Conservation (phyloP, 2,888 invertebrate species). For the Gonocerus acuteangulatus region DNA sequence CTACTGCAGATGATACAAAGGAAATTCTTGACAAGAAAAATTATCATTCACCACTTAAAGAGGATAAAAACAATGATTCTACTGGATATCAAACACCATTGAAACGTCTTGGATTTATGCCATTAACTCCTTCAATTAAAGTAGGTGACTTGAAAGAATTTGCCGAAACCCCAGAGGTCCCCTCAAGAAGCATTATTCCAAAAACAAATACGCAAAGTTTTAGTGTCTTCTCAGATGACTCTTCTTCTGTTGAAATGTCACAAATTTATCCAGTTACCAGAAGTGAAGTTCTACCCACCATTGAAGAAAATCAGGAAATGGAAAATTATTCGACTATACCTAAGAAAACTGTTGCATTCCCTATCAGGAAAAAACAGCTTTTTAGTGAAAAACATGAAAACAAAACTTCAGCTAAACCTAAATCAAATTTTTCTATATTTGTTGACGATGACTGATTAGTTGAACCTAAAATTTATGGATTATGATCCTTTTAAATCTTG, state of each 20-base stretch:
- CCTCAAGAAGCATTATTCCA: neutral
- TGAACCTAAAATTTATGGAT: no score
- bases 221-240: conserved; percentile 7
- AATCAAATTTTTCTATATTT: no score
- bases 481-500: no score
- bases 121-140: conserved; percentile 8
- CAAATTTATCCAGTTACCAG: neutral
- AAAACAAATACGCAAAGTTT: neutral
- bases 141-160: conserved; percentile 12
- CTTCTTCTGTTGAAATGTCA: neutral
- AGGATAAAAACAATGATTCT: neutral
- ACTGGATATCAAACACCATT: neutral
- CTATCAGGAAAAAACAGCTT: conserved; percentile 5
- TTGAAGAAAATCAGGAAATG: conserved; percentile 15
- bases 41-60: no score
- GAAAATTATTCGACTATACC: neutral
- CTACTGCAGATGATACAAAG: neutral
- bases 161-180: neutral
- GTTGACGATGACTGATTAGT: no score
- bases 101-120: neutral
- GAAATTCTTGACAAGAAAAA: no score
- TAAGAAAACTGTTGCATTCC: neutral
- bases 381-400: neutral
- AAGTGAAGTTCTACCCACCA: conserved; percentile 6
- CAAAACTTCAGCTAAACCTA: no score